These are phyloP conservation scores for Microhierax caerulescens DNA, from an alignment of 2,797 vertebrate species.

Conservation along the genomic window DNA sequence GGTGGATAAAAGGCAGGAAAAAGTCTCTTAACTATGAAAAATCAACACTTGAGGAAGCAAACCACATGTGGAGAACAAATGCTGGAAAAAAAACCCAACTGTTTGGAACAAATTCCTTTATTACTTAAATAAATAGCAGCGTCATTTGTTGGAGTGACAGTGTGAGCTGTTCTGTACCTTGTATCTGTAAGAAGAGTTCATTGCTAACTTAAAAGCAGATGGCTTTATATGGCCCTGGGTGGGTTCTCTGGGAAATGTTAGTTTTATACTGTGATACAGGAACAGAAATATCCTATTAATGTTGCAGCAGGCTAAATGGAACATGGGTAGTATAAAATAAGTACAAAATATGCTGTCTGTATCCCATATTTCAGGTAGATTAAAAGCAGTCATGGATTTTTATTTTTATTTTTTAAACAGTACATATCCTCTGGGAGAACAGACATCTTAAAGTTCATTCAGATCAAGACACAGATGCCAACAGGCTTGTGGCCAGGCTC, in stretches of 20 bases:
- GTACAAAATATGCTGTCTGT: not conserved
- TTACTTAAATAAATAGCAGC: constrained; percentile 35
- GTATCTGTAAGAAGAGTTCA: not conserved
- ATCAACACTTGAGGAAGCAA: constrained; percentile 57
- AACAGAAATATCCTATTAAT: constrained; percentile 8
- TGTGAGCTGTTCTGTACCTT: not conserved
- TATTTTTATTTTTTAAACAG: not conserved
- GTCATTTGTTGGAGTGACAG: constrained; percentile 20
- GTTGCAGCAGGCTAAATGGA: not conserved
- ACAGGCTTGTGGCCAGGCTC: constrained; percentile 9
- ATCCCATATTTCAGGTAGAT: constrained; percentile 43
- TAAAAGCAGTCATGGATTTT: constrained; percentile 5
- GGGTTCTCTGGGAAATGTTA: constrained; percentile 1
- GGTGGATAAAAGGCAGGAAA: constrained; percentile 51
- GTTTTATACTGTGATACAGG: not conserved
- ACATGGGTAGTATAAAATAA: not conserved
- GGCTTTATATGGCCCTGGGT: not conserved
- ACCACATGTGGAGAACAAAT: constrained; percentile 59
- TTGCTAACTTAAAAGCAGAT: constrained; percentile 20
- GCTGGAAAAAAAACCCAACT: constrained; percentile 5
- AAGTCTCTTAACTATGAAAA: constrained; percentile 38
- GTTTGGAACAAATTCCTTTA: constrained; percentile 46
- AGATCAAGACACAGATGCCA: constrained; percentile 39
- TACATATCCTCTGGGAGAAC: constrained; percentile 11
- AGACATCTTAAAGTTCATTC: constrained; percentile 37